Base-by-base conservation (phyloP, 2,113 vertebrate species). In the Alexandromys fortis region DNA sequence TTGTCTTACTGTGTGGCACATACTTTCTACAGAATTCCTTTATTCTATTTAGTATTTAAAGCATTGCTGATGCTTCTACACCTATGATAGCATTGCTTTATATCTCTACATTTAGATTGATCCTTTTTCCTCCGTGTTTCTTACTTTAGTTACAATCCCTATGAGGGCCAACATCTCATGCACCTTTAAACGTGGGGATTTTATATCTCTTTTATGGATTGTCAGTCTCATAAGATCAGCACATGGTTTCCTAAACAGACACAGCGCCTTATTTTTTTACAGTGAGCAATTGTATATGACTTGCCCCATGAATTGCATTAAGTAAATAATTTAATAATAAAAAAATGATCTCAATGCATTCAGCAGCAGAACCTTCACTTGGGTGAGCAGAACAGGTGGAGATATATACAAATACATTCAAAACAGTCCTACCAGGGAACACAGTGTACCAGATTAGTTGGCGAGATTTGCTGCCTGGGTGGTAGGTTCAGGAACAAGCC, bases 371-470 rank as follows among this genome's bases (percentile, higher is more conserved):
- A 82, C 2, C 19, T 95, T 95, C 58, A 81, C 30, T 93, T 95
- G 86, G 65, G 21, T 89, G 68, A 95, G 49, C 90, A 95, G 77
- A 97, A 16, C 94, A 94, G 49, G 96, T 95, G 82, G 92, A 94
- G 81, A 87, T 52, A 52, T 9, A 75, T 63, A 94, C 55, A 94
- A 94, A 97, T 94, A 88, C 61, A 94, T 86, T 91, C 78, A 86
- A 47, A 95, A 45, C 21, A 92, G 73, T 94, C 33, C 68, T 94
- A 79, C 65, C 38, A 42, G 70, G 82, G 86, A 94, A 96, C 68
- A 87, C 68, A 77, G 0, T n/a, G 65, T 87, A 94, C 93, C 77
- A 94, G 88, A 92, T 92, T 73, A 96, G 93, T 77, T 96, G 90
- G 92, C 88, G 45, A 94, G 86, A 89, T 92, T 58, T 92, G 28